phyloP scores from a whole-genome alignment of 2,888 invertebrate genomes.

The Embidobia sp. region DNA sequence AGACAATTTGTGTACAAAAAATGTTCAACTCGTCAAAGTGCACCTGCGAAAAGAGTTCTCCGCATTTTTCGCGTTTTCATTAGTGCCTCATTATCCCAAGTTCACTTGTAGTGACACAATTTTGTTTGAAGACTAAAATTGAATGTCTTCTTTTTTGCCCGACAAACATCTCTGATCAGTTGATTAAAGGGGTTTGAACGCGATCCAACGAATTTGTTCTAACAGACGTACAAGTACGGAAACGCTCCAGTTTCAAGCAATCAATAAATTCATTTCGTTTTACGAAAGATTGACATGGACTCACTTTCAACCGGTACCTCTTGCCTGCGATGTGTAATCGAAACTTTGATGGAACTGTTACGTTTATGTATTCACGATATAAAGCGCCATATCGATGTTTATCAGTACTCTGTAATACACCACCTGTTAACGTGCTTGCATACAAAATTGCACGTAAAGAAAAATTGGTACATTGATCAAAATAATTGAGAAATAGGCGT shows the following conservation, averaged over 20 bases:
- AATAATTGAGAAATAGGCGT: too few species aligned
- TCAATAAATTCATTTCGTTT: constrained; percentile 67
- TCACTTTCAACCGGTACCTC: constrained; percentile 29
- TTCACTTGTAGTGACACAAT: constrained; percentile 37
- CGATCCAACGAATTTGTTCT: constrained; percentile 62
- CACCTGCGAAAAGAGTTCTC: constrained; percentile 11
- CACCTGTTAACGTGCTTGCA: constrained; percentile 29
- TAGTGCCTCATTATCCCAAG: constrained; percentile 38
- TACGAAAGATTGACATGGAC: constrained; percentile 59
- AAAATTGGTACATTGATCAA: too few species aligned
- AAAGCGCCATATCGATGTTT: constrained; percentile 28
- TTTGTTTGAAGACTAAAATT: constrained; percentile 41
- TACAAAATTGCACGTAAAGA: too few species aligned
- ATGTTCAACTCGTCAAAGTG: neutral
- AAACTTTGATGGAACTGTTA: constrained; percentile 33
- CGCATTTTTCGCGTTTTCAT: constrained; percentile 32
- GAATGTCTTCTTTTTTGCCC: constrained; percentile 42
- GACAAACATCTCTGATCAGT: constrained; percentile 67
- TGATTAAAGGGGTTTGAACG: constrained; percentile 66
- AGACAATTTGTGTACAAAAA: too few species aligned
- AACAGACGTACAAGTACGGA: constrained; percentile 40
- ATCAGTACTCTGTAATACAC: constrained; percentile 27
- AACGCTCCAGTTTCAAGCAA: constrained; percentile 61
- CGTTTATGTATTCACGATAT: constrained; percentile 25
- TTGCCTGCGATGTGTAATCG: constrained; percentile 18